Evolutionary conservation across 92 coral and sea anemone species (phyloP).

Genomic region (Paramuricea clavata): DNA sequence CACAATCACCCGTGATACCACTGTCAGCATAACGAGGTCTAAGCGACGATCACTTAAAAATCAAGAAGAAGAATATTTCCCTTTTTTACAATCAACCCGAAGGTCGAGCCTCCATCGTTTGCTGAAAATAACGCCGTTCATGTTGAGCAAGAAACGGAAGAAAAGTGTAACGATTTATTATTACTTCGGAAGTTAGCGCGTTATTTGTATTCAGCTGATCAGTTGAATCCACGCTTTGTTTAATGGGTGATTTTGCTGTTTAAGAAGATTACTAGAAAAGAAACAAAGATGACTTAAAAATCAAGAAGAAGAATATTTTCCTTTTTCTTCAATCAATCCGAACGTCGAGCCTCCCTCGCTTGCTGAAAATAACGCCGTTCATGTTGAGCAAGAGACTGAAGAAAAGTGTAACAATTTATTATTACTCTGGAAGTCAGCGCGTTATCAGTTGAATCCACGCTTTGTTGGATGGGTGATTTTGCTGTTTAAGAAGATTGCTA

Average conservation of each 20-base stretch:
- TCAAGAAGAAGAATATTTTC: neutral
- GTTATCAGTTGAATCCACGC: too few relatives aligned
- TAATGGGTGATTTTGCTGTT: too few relatives aligned
- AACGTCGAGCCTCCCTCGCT: conserved; percentile 6
- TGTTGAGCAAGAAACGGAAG: conserved; percentile 10
- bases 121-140: neutral
- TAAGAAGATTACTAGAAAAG: too few relatives aligned
- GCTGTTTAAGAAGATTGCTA: too few relatives aligned
- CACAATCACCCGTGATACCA: neutral
- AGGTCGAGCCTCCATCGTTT: conserved; percentile 16
- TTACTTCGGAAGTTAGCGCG: too few relatives aligned
- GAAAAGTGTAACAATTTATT: conserved; percentile 4
- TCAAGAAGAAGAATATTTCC: neutral
- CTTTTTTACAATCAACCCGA: neutral
- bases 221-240: too few relatives aligned
- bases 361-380: neutral
- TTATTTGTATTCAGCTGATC: too few relatives aligned
- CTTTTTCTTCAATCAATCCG: neutral
- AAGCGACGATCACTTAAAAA: conserved; percentile 12
- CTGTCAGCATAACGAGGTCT: neutral
- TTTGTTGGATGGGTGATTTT: too few relatives aligned
- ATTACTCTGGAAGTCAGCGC: too few relatives aligned
- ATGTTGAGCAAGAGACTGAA: conserved; percentile 4
- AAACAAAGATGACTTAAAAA: neutral
- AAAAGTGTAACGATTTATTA: neutral